These are phyloP conservation scores for Eutolmus rufibarbis DNA, from an alignment of 2,888 invertebrate species.

Conservation along the genomic window DNA sequence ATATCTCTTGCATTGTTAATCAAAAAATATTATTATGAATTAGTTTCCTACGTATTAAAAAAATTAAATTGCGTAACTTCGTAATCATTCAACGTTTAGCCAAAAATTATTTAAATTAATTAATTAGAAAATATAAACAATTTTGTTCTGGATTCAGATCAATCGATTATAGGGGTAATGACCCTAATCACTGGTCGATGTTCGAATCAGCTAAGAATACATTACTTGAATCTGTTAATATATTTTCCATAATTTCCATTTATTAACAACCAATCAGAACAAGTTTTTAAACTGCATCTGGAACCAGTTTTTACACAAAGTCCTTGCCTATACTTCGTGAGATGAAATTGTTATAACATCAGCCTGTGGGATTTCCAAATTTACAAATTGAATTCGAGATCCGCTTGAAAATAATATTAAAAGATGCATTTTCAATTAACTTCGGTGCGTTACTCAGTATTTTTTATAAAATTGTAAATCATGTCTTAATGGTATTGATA, in stretches of 20 bases:
- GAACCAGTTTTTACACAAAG: background rate
- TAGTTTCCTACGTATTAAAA: background rate
- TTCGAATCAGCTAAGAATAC: background rate
- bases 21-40: background rate
- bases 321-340: background rate
- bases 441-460: background rate
- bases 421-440: background rate
- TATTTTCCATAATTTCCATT: background rate
- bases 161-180: background rate
- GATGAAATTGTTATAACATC: background rate
- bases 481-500: background rate
- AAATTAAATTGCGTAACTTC: background rate
- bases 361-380: background rate
- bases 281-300: background rate
- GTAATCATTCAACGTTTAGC: background rate
- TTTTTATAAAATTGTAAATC: background rate
- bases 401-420: background rate
- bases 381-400: background rate
- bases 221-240: background rate
- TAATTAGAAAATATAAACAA: too few species aligned
- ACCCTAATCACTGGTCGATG: background rate
- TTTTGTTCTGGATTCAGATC: background rate
- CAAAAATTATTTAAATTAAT: too few species aligned
- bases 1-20: too few species aligned
- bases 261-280: background rate